Evolutionary conservation across 30 jellyfish, hydroid and myxozoan genomes (phyloP).

Genomic region (Chironex yamaguchii): DNA sequence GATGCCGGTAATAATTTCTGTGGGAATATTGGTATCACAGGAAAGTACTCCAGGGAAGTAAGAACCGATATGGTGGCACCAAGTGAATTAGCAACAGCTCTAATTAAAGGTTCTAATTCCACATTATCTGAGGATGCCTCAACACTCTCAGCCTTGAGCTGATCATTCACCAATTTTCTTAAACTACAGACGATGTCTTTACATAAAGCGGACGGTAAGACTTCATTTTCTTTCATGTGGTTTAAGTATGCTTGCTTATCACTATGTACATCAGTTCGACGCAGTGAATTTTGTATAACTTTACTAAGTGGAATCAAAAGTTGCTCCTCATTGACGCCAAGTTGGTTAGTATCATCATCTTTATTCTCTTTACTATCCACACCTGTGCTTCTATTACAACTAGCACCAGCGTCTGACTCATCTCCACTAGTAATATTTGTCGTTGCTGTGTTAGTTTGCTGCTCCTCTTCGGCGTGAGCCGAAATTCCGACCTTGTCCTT

Average conservation of each 20-base stretch:
- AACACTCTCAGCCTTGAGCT: neutral
- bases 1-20: constrained; percentile 60
- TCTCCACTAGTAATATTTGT: neutral
- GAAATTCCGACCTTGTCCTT: neutral
- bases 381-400: too few relatives aligned
- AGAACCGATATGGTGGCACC: constrained; percentile 79
- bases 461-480: neutral
- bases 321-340: neutral
- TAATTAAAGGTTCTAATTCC: constrained; percentile 77
- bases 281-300: neutral
- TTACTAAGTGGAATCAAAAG: neutral
- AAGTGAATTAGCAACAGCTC: constrained; percentile 56
- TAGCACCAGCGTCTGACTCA: neutral
- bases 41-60: constrained; percentile 75
- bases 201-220: neutral
- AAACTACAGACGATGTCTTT: neutral
- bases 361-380: too few relatives aligned
- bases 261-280: neutral
- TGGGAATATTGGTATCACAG: constrained; percentile 89
- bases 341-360: too few relatives aligned
- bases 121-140: constrained; percentile 43
- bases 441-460: neutral
- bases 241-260: neutral
- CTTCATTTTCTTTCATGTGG: neutral
- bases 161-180: neutral